Percentiles rank a stretch among this genome's conserved stretches.
These are phyloP conservation scores for Lagopus leucura DNA, from an alignment of 2,113 vertebrate species.

Conservation along the genomic window DNA sequence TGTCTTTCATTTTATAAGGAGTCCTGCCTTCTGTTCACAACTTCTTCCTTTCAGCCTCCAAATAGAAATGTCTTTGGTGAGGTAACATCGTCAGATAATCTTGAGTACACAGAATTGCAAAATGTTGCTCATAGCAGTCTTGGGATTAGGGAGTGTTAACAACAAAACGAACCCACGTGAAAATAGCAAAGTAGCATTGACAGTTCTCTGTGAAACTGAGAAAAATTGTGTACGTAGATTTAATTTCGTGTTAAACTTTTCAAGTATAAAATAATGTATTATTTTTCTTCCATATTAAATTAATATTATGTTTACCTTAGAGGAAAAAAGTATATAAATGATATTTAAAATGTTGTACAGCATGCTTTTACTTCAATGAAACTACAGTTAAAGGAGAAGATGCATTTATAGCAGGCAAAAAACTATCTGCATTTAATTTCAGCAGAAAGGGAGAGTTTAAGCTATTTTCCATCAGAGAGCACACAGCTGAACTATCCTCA, in stretches of 20 bases:
- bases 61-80: not conserved
- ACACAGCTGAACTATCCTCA: not conserved
- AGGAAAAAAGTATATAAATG: not conserved
- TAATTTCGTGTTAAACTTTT: not conserved
- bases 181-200: not conserved
- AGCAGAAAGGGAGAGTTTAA: not conserved
- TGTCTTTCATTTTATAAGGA: not conserved
- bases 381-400: not conserved
- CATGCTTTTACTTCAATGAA: not conserved
- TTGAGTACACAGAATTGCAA: not conserved
- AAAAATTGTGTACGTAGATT: not conserved
- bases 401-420: not conserved
- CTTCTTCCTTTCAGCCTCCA: constrained; percentile 1
- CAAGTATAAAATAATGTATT: not conserved
- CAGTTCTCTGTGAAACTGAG: not conserved
- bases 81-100: not conserved
- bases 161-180: not conserved
- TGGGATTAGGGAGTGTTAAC: constrained; percentile 11
- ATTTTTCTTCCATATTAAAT: not conserved
- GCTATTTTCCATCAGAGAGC: not conserved
- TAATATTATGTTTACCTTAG: not conserved
- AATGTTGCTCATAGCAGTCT: not conserved
- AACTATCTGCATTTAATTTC: not conserved
- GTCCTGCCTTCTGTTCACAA: not conserved
- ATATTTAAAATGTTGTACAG: not conserved